Evolutionary conservation across 2,113 vertebrate genomes (phyloP).

Genomic region (Sapayoa aenigma): DNA sequence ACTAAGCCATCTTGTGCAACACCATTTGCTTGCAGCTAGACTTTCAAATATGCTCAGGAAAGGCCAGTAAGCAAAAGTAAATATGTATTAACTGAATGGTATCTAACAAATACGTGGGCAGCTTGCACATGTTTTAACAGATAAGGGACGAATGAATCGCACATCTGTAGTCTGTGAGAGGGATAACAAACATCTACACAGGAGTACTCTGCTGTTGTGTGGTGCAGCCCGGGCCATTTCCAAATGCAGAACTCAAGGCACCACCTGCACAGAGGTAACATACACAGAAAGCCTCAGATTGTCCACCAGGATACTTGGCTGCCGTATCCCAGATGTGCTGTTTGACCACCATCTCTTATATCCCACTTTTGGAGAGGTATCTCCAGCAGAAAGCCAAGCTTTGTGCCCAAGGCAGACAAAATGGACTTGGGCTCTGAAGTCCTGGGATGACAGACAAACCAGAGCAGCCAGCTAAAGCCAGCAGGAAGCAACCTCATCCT

Average conservation of each 20-base stretch:
- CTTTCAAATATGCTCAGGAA: neutral
- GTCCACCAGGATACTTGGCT: neutral
- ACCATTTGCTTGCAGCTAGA: neutral
- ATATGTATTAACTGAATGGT: neutral
- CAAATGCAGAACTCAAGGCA: neutral
- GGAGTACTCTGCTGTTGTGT: neutral
- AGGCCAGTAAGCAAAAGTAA: neutral
- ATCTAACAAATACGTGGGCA: neutral
- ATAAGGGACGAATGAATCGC: neutral
- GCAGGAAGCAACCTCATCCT: neutral
- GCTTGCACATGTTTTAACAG: neutral
- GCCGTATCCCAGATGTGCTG: neutral
- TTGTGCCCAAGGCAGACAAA: neutral
- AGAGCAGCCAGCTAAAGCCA: rapidly evolving
- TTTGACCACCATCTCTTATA: neutral
- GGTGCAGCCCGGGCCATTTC: neutral
- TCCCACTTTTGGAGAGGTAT: neutral
- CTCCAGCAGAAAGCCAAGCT: neutral
- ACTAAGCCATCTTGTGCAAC: neutral
- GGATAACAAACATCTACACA: neutral
- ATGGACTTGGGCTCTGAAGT: neutral
- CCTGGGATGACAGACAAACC: neutral
- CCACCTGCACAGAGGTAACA: neutral
- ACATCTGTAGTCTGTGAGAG: neutral
- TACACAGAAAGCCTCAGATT: neutral